Percentiles rank a stretch among this genome's conserved stretches.
Evolutionary conservation across 2,113 vertebrate species (phyloP).

Genomic region (Triplophysa dalaica): DNA sequence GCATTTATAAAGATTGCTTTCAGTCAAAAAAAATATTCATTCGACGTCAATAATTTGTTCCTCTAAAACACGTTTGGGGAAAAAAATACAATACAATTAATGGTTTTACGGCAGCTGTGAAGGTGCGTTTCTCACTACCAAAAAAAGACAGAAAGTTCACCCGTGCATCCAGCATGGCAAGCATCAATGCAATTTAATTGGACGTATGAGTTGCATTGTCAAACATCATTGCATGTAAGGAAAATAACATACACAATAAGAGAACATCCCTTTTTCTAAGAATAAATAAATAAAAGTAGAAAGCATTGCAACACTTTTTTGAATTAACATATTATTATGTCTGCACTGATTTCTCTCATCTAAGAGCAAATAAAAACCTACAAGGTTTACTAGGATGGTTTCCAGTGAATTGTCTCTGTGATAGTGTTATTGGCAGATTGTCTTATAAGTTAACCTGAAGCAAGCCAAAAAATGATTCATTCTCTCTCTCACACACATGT

Average conservation of each 20-base stretch:
- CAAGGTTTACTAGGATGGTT: not conserved
- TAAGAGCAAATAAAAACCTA: not conserved
- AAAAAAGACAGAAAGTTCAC: conserved; percentile 27
- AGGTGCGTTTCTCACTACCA: conserved; percentile 28
- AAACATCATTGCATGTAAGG: not conserved
- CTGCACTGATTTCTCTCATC: not conserved
- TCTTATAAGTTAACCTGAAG: not conserved
- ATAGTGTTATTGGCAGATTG: conserved; percentile 2
- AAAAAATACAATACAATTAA: conserved; percentile 27
- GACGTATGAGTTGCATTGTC: not conserved
- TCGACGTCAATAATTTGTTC: conserved; percentile 37
- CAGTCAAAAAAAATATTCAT: conserved; percentile 28
- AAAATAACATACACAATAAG: not conserved
- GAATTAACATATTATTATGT: not conserved
- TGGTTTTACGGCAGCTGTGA: conserved; percentile 12
- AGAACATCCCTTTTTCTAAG: not conserved
- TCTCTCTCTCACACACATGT: not conserved
- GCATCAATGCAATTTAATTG: not conserved
- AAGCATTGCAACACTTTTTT: not conserved
- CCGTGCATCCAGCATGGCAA: conserved; percentile 13
- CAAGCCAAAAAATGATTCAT: not conserved
- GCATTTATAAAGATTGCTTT: conserved; percentile 25
- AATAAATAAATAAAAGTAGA: not conserved
- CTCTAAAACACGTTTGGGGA: conserved; percentile 10
- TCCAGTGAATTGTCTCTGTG: not conserved